phyloP scores from a whole-genome alignment of 1,140 invertebrate genomes.

The Coenobita brevimanus region DNA sequence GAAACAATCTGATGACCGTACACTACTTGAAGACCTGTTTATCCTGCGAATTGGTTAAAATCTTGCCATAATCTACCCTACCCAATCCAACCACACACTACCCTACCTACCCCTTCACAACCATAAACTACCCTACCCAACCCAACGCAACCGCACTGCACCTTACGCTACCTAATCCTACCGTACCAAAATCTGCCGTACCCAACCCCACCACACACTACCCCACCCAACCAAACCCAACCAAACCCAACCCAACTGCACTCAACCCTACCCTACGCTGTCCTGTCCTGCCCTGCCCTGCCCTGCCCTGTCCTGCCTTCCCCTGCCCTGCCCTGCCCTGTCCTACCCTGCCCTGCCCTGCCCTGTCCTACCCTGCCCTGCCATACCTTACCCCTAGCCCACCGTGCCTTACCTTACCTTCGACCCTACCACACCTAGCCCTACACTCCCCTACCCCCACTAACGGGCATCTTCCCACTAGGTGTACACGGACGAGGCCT shows the following conservation, averaged over 20 bases:
- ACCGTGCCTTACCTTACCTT: neutral
- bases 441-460: neutral
- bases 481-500: constrained; percentile 47
- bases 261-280: neutral
- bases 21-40: no score
- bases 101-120: no score
- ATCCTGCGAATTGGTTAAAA: no score
- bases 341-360: neutral
- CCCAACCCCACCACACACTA: neutral
- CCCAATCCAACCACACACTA: no score
- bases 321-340: neutral
- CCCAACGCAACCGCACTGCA: no score
- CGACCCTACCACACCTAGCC: neutral
- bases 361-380: neutral
- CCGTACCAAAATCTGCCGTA: neutral
- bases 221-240: neutral
- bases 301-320: neutral
- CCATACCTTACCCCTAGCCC: neutral
- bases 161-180: no score
- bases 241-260: neutral
- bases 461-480: no score
- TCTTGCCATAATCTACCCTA: no score
- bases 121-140: no score
- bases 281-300: neutral
- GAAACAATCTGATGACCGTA: no score